A percentile compares a stretch with the other conserved stretches of the same genome.
Conservation (phyloP, 2,888 invertebrate genomes). For the Hesperia comma region DNA sequence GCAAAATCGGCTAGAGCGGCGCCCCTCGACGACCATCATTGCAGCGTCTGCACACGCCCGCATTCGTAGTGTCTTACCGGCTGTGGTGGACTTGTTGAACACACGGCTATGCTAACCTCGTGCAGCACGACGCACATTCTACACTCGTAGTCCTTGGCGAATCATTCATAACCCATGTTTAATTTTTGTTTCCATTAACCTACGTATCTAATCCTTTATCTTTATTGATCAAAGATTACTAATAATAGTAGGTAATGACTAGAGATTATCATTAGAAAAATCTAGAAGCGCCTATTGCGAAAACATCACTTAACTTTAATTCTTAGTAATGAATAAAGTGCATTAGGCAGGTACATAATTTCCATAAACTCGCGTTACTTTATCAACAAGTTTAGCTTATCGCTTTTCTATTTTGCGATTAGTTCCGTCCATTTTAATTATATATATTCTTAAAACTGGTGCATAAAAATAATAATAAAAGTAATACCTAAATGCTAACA, state of each 20-base stretch:
- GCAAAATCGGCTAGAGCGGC: conserved; percentile 80
- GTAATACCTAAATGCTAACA: no score
- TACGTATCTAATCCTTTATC: conserved; percentile 6
- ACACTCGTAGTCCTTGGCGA: not conserved
- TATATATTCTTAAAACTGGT: no score
- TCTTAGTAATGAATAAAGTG: no score
- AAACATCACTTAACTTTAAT: no score
- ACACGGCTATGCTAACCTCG: not conserved
- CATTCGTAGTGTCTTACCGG: conserved; percentile 37
- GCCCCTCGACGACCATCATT: conserved; percentile 71
- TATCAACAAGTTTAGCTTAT: no score
- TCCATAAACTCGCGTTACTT: no score
- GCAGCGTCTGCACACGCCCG: conserved; percentile 71
- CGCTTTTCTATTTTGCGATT: no score
- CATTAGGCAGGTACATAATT: no score
- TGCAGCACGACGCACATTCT: not conserved
- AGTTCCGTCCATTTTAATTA: no score
- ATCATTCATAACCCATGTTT: not conserved
- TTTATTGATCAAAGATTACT: not conserved
- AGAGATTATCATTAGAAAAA: not conserved
- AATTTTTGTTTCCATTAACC: not conserved
- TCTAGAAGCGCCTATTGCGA: not conserved
- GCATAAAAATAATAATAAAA: no score
- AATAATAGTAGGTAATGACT: not conserved
- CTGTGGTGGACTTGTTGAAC: conserved; percentile 29